Evolutionary conservation across 2,888 invertebrate species (phyloP), one percentile per base, ranked within the genome.

Genomic region (Deilephila elpenor): DNA sequence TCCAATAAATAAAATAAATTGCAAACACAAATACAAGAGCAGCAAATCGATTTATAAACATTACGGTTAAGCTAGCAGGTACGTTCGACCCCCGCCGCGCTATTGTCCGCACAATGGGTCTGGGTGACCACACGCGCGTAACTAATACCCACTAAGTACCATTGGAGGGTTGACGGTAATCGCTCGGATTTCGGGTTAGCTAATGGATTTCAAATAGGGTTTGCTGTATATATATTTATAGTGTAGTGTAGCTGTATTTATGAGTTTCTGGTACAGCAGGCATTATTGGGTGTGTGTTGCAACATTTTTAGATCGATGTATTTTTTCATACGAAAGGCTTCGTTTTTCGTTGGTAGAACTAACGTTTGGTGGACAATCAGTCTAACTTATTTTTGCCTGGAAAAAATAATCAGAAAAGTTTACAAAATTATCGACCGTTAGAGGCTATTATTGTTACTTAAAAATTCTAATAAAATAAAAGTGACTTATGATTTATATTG

Each of bases 121-220:
- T 81, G 77, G 79, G 83, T 78, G 86, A 82, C 88, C 88, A 84
- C 92, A 92, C 92, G 89, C 90, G 92, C 92, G 90, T 84, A 88
- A 88, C 90, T 91, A 91, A 92, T 90, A 86, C 86, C 79, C 79
- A 84, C 85, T 88, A 89, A 90, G 89, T 85, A 84, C 82, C 78
- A 78, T 84, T 75, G 86, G 83, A 83, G 89, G 89, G 90, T 88
- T 88, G 83, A 80, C 79, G 79, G 84, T 89, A 89, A 90, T 89
- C 87, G 86, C 62, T 75, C 78, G 83, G 88, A 88, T 88, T 88
- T 87, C 78, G 77, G 82, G 80, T 83, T 82, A 70, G 80, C 82
- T 89, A 90, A 89, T 89, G 88, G 86, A 83, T 78, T 83, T 82
- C 76, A 80, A 67, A 82, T 80, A 72, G 74, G 75, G 75, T 76